Conservation (phyloP, 1,140 invertebrate genomes). For the Drosophila virilis region DNA sequence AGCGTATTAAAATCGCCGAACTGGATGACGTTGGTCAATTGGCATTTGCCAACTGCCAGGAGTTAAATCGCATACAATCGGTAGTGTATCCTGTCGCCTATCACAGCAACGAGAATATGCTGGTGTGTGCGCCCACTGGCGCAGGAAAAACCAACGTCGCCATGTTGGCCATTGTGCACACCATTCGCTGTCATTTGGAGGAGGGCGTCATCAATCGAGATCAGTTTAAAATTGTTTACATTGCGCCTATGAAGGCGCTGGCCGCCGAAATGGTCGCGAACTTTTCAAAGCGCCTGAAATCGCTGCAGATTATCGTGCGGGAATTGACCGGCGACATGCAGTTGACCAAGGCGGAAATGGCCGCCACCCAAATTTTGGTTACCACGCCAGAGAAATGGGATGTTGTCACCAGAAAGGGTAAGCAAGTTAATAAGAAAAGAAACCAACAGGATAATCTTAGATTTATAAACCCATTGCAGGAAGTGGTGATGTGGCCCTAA, state of each 20-base stretch:
- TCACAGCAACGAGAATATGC: slow-evolving; percentile 97
- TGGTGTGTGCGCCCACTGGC: slow-evolving; percentile 98
- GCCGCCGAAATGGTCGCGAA: slow-evolving; percentile 99
- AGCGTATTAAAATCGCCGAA: slow-evolving; percentile 88
- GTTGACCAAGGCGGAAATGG: slow-evolving; percentile 96
- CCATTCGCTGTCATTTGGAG: slow-evolving; percentile 93
- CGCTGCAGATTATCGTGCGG: slow-evolving; percentile 89
- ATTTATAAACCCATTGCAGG: slow-evolving; percentile 37
- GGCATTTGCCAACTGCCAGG: slow-evolving; percentile 94
- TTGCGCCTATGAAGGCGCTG: slow-evolving; percentile 99
- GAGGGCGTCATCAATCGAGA: slow-evolving; percentile 93
- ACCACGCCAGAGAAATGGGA: slow-evolving; percentile 99
- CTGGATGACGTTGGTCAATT: slow-evolving; percentile 94
- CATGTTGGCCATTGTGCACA: slow-evolving; percentile 95
- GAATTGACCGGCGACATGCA: slow-evolving; percentile 99
- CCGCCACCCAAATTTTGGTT: slow-evolving; percentile 98
- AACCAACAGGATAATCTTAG: neutral
- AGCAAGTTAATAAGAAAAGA: neutral
- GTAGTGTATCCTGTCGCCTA: slow-evolving; percentile 98
- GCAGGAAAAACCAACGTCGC: slow-evolving; percentile 99
- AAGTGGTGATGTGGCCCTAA: slow-evolving; percentile 94
- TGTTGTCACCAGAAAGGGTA: slow-evolving; percentile 97
- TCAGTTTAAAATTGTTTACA: slow-evolving; percentile 99
- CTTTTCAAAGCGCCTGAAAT: slow-evolving; percentile 92
- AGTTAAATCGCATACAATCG: slow-evolving; percentile 97